Evolutionary conservation across 2,113 vertebrate species (phyloP), one percentile per base, ranked within the genome.

Genomic region (Canis aureus): DNA sequence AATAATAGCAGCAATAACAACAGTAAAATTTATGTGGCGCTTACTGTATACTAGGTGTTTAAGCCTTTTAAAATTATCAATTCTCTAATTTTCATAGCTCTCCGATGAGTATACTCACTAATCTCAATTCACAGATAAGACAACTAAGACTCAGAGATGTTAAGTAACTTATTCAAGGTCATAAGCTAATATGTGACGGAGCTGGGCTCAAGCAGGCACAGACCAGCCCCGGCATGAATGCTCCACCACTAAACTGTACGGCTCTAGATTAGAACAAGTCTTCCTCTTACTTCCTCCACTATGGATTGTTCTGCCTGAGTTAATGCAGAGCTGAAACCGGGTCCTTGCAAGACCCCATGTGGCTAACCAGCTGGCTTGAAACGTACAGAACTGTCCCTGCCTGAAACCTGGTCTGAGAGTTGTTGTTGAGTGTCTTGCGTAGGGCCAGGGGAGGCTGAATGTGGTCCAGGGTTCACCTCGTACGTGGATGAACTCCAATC

Each of bases 111-210:
- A 43, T 57, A 55, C 55, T 71, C 62, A 69, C n/a, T 82, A 43
- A 53, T 62, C 55, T 51, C n/a, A 60, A 32, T 84, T 80, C 43
- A 74, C 11, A 83, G 57, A 55, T 73, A 84, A 96, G 96, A 79
- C 66, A 80, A 59, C 51, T 20, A 83, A 94, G 62, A 20, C 76
- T 86, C 62, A 74, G 38, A 91, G 17, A 71, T 62, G 38, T 71
- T 81, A 76, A 57, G 1, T 49, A 73, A 93, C 16, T 38, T 87
- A 32, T 92, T 93, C 78, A 82, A 93, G 64, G 22, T 78, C 60
- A 60, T 22, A 80, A 59, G 38, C 60, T 79, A 11, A 11, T 55
- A 64, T 49, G 13, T 81, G 38, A 53, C 38, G 76, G 53, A 83
- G 13, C 69, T 83, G 64, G 53, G 25, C 64, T 95, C 51, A 51